A percentile compares a stretch with the other conserved stretches of the same genome.
Evolutionary conservation across 1,140 invertebrate species (phyloP).

Genomic region (Aradophagus sp.): DNA sequence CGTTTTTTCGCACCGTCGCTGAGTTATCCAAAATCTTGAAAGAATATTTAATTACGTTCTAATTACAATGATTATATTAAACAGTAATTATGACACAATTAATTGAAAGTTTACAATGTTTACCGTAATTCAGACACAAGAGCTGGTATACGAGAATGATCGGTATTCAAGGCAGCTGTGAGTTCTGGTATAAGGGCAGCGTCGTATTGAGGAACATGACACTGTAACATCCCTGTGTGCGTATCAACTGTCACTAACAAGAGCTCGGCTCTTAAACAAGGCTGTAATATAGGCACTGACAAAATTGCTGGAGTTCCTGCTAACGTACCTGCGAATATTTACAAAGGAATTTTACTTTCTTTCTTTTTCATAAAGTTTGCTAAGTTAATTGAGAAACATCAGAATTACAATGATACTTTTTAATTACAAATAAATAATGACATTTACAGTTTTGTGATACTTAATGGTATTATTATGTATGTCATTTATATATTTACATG

Average conservation of each 20-base stretch:
- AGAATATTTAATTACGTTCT: not conserved
- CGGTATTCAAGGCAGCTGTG: constrained; percentile 86
- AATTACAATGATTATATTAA: not conserved
- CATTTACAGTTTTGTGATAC: too few relatives aligned
- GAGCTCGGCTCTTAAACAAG: constrained; percentile 92
- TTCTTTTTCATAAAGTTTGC: too few relatives aligned
- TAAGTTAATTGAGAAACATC: too few relatives aligned
- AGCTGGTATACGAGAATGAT: constrained; percentile 81
- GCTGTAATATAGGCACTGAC: constrained; percentile 89
- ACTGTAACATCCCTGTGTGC: constrained; percentile 92
- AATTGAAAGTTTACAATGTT: constrained; percentile 16
- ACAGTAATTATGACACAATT: not conserved
- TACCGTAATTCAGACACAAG: constrained; percentile 83
- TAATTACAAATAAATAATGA: too few relatives aligned
- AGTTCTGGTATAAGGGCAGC: constrained; percentile 88
- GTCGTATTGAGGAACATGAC: constrained; percentile 93
- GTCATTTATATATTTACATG: too few relatives aligned
- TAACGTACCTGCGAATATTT: constrained; percentile 74
- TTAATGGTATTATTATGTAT: not conserved
- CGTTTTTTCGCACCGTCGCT: constrained; percentile 94
- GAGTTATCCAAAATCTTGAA: constrained; percentile 89
- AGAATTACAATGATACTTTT: too few relatives aligned
- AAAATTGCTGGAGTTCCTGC: constrained; percentile 92
- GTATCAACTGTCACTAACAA: constrained; percentile 94
- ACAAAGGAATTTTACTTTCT: constrained; percentile 6